Evolutionary conservation across 2,113 vertebrate species (phyloP).

Genomic region (Deroptyus accipitrinus): DNA sequence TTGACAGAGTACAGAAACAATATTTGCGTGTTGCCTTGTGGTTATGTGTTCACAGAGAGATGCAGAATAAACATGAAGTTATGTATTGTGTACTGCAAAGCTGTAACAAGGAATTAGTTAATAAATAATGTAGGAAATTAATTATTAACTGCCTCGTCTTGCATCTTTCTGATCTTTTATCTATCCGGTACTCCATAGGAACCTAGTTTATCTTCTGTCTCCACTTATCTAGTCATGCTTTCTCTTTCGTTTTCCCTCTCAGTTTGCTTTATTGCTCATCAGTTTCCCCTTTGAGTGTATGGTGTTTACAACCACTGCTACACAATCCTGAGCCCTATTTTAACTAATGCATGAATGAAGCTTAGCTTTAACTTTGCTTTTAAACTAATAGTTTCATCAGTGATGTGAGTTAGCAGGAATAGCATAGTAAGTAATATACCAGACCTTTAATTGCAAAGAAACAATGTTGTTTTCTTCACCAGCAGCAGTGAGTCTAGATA

Average conservation of each 20-base stretch:
- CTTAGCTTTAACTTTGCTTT: neutral
- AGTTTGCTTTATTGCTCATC: neutral
- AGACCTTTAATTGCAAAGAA: neutral
- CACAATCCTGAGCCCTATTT: neutral
- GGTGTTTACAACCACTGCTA: neutral
- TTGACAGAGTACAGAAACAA: neutral
- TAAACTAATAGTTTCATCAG: neutral
- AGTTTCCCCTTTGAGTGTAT: neutral
- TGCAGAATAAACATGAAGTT: constrained; percentile 7
- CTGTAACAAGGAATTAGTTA: neutral
- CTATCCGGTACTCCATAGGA: neutral
- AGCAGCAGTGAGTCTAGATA: neutral
- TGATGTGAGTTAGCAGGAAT: neutral
- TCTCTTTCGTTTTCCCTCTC: neutral
- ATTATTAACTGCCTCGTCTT: constrained; percentile 10
- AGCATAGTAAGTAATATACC: neutral
- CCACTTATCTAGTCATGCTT: neutral
- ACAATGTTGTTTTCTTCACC: neutral
- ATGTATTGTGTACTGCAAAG: neutral
- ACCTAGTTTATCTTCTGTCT: neutral
- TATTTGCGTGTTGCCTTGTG: neutral
- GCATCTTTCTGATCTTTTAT: neutral
- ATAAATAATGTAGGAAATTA: neutral
- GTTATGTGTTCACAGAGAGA: neutral
- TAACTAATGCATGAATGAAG: neutral